phyloP scores from a whole-genome alignment of 2,113 vertebrate species.

The Lucifuga dentata region DNA sequence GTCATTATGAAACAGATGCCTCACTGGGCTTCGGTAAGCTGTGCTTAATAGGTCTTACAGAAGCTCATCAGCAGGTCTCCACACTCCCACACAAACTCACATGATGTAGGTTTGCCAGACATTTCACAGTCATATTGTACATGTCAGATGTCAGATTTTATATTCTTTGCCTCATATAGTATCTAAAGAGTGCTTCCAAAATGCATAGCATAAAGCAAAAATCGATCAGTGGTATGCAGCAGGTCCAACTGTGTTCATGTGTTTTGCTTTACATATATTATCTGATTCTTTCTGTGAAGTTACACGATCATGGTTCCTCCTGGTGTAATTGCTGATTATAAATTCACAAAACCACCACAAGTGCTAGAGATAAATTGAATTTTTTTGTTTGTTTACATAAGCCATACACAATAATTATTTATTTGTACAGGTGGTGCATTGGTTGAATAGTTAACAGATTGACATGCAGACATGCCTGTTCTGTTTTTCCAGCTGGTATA shows the following conservation, averaged over 20 bases:
- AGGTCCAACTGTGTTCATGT: too few relatives aligned
- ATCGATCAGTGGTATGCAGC: not conserved
- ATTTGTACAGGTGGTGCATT: not conserved
- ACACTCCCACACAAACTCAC: slow-evolving; percentile 46
- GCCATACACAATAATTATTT: too few relatives aligned
- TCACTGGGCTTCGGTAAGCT: slow-evolving; percentile 31
- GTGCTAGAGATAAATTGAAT: too few relatives aligned
- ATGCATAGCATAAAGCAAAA: slow-evolving; percentile 7
- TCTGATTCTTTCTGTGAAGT: not conserved
- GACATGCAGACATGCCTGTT: not conserved
- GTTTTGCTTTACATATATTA: too few relatives aligned
- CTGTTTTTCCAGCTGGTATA: not conserved
- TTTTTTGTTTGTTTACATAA: too few relatives aligned
- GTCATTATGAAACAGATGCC: slow-evolving; percentile 61
- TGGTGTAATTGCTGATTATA: too few relatives aligned
- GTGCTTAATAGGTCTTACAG: slow-evolving; percentile 49
- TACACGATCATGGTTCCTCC: too few relatives aligned
- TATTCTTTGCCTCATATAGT: slow-evolving; percentile 11
- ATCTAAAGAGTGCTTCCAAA: not conserved
- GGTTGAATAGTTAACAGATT: not conserved
- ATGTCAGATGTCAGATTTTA: slow-evolving; percentile 18
- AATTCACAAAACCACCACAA: too few relatives aligned
- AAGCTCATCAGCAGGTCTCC: slow-evolving; percentile 57
- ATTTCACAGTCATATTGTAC: slow-evolving; percentile 20
- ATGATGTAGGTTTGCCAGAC: slow-evolving; percentile 10